Percentiles rank a stretch among this genome's conserved stretches.
These are phyloP conservation scores for Ramphastos sulfuratus DNA, from an alignment of 2,113 vertebrate species.

Conservation along the genomic window DNA sequence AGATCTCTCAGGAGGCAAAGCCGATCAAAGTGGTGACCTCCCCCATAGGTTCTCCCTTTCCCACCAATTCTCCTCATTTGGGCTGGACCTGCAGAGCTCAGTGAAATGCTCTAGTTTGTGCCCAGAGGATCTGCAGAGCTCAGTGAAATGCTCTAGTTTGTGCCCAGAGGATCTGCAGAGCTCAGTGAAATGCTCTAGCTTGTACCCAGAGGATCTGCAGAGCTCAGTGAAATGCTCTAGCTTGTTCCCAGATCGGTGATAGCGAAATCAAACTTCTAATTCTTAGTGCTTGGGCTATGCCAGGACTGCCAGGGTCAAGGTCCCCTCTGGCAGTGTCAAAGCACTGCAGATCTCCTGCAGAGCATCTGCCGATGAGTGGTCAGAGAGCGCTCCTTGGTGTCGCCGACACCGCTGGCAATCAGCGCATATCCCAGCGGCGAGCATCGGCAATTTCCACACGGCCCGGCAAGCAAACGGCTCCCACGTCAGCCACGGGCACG, in stretches of 20 bases:
- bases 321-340: background rate
- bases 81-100: background rate
- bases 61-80: background rate
- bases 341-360: background rate
- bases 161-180: background rate
- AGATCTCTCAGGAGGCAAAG: background rate
- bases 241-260: background rate
- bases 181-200: background rate
- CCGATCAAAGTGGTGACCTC: background rate
- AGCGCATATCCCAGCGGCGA: background rate
- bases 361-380: background rate
- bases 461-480: background rate
- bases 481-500: background rate
- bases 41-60: rapidly evolving
- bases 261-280: background rate
- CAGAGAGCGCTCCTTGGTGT: background rate
- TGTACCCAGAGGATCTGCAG: background rate
- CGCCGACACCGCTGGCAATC: background rate
- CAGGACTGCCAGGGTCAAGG: background rate
- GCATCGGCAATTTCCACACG: background rate
- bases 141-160: background rate
- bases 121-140: background rate
- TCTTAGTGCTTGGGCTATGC: background rate
- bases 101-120: background rate
- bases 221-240: background rate